Evolutionary conservation across 92 coral and sea anemone genomes (phyloP).

Genomic region (Umimayanthus chanpuru): DNA sequence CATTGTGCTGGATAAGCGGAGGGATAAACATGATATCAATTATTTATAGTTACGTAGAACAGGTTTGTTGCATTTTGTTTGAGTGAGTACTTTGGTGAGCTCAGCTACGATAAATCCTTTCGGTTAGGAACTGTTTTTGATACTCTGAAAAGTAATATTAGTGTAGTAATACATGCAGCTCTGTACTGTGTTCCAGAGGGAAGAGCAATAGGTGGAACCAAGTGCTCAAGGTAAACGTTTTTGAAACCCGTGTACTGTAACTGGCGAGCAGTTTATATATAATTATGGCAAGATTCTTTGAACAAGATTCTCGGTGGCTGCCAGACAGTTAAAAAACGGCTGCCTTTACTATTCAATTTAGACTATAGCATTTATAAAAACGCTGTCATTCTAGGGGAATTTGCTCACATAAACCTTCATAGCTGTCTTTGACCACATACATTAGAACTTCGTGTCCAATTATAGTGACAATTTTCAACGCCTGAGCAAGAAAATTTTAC

Average conservation of each 20-base stretch:
- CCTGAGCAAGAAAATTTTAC: no score
- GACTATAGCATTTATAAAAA: not conserved
- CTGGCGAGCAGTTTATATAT: not conserved
- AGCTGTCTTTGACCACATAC: no score
- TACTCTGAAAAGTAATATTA: no score
- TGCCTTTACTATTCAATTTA: not conserved
- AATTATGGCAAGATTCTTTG: not conserved
- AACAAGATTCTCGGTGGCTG: not conserved
- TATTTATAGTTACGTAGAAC: not conserved
- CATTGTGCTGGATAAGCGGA: not conserved
- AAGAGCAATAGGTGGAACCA: not conserved
- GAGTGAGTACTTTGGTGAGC: not conserved
- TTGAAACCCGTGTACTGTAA: not conserved
- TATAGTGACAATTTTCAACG: no score
- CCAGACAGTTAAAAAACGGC: not conserved
- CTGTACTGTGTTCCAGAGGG: no score
- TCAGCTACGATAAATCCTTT: not conserved
- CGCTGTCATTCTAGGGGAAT: no score
- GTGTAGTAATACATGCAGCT: no score
- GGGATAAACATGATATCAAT: no score
- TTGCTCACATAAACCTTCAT: not conserved
- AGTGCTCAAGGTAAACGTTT: not conserved
- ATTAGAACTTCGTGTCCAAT: no score
- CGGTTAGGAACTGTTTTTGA: not conserved
- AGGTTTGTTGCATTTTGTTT: not conserved